phyloP scores from a whole-genome alignment of 2,797 vertebrate species.

The Tiaroga cobitis region DNA sequence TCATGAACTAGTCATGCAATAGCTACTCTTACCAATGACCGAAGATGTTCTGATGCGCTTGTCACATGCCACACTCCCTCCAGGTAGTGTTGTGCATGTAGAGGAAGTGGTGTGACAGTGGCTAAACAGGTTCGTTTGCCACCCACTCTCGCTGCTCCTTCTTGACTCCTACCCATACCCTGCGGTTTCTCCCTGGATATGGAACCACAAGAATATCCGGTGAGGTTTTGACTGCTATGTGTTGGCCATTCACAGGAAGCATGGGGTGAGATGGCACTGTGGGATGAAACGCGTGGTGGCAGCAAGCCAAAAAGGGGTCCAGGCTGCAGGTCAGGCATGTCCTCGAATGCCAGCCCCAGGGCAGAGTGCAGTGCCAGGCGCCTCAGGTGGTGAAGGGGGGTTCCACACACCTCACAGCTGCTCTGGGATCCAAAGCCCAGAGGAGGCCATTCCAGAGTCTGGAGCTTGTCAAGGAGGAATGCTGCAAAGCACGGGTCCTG shows the following conservation, averaged over 20 bases:
- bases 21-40: constrained; percentile 58
- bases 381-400: constrained; percentile 84
- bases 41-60: constrained; percentile 63
- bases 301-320: constrained; percentile 57
- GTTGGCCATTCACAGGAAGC: constrained; percentile 59
- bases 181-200: constrained; percentile 66
- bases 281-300: constrained; percentile 64
- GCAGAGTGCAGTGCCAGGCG: constrained; percentile 83
- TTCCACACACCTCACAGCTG: constrained; percentile 82
- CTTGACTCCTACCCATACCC: constrained; percentile 77
- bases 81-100: constrained; percentile 85
- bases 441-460: constrained; percentile 80
- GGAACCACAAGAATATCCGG: constrained; percentile 54
- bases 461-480: constrained; percentile 88
- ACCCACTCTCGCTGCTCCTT: constrained; percentile 62
- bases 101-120: constrained; percentile 86
- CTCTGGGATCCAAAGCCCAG: constrained; percentile 72
- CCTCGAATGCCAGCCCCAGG: constrained; percentile 70
- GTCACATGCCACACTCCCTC: constrained; percentile 92
- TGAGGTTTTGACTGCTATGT: constrained; percentile 55
- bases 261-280: constrained; percentile 63
- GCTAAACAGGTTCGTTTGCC: constrained; percentile 83
- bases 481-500: constrained; percentile 87
- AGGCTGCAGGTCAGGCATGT: constrained; percentile 61
- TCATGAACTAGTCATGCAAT: background rate